A percentile compares a stretch with the other conserved stretches of the same genome.
Conservation (phyloP, 2,113 vertebrate genomes). For the Cacatua alba region DNA sequence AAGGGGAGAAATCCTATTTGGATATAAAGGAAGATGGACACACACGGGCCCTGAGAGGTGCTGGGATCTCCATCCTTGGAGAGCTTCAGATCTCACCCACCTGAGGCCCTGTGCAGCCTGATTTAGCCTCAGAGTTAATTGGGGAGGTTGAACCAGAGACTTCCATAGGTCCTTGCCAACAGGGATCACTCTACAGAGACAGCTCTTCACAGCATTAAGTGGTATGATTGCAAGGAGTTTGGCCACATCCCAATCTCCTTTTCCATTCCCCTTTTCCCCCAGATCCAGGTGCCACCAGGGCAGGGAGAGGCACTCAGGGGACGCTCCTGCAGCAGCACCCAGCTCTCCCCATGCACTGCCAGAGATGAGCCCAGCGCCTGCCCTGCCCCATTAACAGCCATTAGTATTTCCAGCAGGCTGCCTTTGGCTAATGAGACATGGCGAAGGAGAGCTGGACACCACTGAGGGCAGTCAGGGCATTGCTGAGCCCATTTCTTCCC, state of each 20-base stretch:
- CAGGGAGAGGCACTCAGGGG: background rate
- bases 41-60: background rate
- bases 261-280: background rate
- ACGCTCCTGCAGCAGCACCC: background rate
- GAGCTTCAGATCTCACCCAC: background rate
- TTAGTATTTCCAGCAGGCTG: background rate
- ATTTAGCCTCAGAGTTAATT: background rate
- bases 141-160: too few relatives aligned
- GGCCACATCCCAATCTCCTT: background rate
- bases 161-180: background rate
- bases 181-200: background rate
- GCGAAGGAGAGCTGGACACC: background rate
- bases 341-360: fast-evolving
- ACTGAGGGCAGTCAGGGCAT: background rate
- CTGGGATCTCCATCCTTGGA: background rate
- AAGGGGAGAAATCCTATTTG: background rate
- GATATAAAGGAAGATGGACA: background rate
- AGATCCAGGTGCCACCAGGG: background rate
- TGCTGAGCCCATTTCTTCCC: background rate
- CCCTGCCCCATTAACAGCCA: background rate
- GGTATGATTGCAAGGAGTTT: background rate
- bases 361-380: background rate
- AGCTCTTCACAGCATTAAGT: too few relatives aligned
- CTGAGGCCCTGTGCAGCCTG: background rate
- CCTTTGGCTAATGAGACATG: background rate